A percentile compares a stretch with the other conserved stretches of the same genome.
Conservation (phyloP, 2,113 vertebrate genomes). For the Poicephalus meyeri region DNA sequence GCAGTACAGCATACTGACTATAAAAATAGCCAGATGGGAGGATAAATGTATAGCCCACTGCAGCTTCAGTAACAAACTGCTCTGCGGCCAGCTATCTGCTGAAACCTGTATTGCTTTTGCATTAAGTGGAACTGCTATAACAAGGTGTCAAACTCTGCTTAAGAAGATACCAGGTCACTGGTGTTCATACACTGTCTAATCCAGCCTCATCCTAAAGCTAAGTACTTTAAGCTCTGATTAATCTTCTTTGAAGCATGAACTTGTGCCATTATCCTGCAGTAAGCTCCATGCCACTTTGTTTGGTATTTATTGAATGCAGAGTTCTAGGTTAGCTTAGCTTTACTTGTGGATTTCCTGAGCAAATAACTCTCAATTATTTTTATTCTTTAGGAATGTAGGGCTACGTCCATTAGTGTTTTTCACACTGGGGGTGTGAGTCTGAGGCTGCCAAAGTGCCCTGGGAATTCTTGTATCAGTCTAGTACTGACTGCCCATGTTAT, state of each 20-base stretch:
- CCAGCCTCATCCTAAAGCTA: slow-evolving; percentile 19
- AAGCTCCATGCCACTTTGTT: neutral
- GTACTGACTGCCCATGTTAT: rapidly evolving
- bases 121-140: neutral
- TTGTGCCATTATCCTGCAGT: neutral
- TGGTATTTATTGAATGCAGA: neutral
- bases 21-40: neutral
- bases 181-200: slow-evolving; percentile 33
- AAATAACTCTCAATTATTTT: neutral
- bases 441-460: neutral
- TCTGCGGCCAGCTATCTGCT: neutral
- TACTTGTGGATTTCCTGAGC: neutral
- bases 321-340: neutral
- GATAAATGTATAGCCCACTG: neutral
- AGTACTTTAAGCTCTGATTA: slow-evolving; percentile 35
- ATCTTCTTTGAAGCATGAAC: slow-evolving; percentile 47
- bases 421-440: no score
- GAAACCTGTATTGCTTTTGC: neutral
- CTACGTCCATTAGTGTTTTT: neutral
- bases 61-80: neutral
- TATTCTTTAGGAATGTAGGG: neutral
- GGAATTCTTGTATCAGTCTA: neutral
- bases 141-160: slow-evolving; percentile 30
- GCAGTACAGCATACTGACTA: neutral
- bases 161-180: neutral